These are phyloP conservation scores for Trissolcus brochymenae DNA, from an alignment of 2,888 invertebrate genomes.

Conservation along the genomic window DNA sequence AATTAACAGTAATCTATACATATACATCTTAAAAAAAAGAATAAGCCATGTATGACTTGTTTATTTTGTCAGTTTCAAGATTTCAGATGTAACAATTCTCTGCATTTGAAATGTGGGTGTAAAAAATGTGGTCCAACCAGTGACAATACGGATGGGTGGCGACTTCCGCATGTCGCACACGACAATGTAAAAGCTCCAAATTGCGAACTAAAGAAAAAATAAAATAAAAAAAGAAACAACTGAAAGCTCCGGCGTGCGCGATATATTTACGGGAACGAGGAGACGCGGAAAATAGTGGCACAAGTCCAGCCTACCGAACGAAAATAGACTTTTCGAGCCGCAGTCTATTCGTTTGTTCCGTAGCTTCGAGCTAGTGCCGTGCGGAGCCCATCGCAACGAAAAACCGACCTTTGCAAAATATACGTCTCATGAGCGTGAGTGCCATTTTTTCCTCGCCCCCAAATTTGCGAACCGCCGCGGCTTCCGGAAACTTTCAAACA, in stretches of 20 bases:
- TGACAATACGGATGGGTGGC: conserved; percentile 30
- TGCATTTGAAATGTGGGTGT: no score
- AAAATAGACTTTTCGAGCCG: conserved; percentile 66
- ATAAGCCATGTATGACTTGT: no score
- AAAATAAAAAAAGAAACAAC: conserved; percentile 58
- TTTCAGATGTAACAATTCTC: no score
- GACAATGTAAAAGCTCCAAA: conserved; percentile 53
- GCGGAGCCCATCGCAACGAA: conserved; percentile 66
- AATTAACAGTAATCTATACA: no score
- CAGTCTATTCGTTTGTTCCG: conserved; percentile 57
- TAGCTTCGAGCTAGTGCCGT: conserved; percentile 64
- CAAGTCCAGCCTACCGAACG: conserved; percentile 70
- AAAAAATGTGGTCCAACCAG: conserved; percentile 8
- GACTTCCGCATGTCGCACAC: conserved; percentile 58
- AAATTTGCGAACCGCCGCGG: not conserved
- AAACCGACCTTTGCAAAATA: conserved; percentile 61
- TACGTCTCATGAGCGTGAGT: conserved; percentile 72
- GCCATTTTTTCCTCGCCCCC: conserved; percentile 38
- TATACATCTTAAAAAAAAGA: no score
- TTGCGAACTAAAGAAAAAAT: conserved; percentile 57
- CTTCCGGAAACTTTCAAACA: no score
- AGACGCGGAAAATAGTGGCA: conserved; percentile 73
- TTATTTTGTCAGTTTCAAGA: no score
- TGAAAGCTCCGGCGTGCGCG: conserved; percentile 55
- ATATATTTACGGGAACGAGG: conserved; percentile 75